These are phyloP conservation scores for Brachylomia viminalis DNA, from an alignment of 2,888 invertebrate genomes.

Conservation along the genomic window DNA sequence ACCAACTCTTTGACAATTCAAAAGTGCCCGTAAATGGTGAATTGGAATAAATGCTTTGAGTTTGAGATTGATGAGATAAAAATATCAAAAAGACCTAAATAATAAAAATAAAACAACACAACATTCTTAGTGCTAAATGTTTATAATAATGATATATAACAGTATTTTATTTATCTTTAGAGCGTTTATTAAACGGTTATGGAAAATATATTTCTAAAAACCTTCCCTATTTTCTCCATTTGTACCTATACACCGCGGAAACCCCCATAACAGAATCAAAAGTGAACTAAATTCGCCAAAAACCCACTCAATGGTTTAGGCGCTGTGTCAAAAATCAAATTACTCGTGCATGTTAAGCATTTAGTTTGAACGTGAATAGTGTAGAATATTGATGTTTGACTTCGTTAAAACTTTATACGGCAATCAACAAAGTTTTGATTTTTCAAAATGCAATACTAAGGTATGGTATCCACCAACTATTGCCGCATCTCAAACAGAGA, in stretches of 20 bases:
- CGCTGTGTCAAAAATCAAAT: slow-evolving; percentile 15
- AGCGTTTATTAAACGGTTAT: not conserved
- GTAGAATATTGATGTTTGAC: not conserved
- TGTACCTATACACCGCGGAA: not conserved
- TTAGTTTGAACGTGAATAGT: slow-evolving; percentile 2
- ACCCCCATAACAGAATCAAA: slow-evolving; percentile 26
- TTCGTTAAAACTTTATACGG: not conserved
- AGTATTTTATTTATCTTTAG: not conserved
- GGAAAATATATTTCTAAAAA: not conserved
- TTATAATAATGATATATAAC: too few species aligned
- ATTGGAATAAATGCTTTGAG: too few species aligned
- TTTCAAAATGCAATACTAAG: not conserved
- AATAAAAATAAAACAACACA: too few species aligned
- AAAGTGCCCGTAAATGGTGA: too few species aligned
- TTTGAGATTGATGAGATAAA: too few species aligned
- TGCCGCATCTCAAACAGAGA: not conserved
- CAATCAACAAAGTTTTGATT: too few species aligned
- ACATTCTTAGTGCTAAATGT: too few species aligned
- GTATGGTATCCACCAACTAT: not conserved
- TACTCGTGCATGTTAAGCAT: slow-evolving; percentile 1
- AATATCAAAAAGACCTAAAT: too few species aligned
- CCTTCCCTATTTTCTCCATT: not conserved
- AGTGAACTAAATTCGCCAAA: slow-evolving; percentile 7
- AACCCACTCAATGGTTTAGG: slow-evolving; percentile 11
- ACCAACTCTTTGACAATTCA: too few species aligned